phyloP scores from a whole-genome alignment of 2,113 vertebrate genomes.

The Gambusia affinis region DNA sequence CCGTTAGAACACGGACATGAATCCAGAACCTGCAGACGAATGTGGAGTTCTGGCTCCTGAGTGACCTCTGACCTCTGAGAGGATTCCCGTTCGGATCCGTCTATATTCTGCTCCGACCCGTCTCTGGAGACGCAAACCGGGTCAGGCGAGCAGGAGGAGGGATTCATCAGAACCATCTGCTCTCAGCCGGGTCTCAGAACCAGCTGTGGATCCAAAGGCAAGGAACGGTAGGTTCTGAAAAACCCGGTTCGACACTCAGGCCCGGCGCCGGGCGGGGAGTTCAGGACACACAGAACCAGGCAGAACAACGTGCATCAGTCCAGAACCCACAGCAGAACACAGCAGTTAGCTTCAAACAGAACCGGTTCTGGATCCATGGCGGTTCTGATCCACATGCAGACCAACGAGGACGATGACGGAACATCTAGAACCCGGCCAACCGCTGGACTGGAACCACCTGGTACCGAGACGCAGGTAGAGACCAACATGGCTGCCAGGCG shows the following conservation, averaged over 20 bases:
- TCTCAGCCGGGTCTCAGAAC: neutral
- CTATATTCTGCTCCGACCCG: neutral
- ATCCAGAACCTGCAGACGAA: too few relatives aligned
- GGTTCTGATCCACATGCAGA: too few relatives aligned
- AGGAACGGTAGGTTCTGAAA: neutral
- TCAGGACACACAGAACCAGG: neutral
- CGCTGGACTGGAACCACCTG: too few relatives aligned
- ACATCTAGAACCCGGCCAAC: too few relatives aligned
- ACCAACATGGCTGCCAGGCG: too few relatives aligned
- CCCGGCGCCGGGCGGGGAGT: neutral
- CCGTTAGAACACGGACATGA: neutral
- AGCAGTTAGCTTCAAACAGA: too few relatives aligned
- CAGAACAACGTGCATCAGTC: neutral
- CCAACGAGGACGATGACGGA: too few relatives aligned
- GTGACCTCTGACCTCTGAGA: too few relatives aligned
- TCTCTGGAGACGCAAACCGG: slow-evolving; percentile 37
- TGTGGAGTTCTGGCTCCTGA: too few relatives aligned
- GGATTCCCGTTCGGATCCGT: too few relatives aligned
- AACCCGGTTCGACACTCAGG: neutral
- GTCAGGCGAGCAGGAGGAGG: slow-evolving; percentile 16
- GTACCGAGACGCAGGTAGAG: too few relatives aligned
- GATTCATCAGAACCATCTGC: neutral
- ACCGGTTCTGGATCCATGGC: too few relatives aligned
- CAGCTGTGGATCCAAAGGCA: neutral
- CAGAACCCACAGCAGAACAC: neutral